Evolutionary conservation across 2,113 vertebrate species (phyloP), one percentile per base, ranked within the genome.

Genomic region (Tursiops truncatus): DNA sequence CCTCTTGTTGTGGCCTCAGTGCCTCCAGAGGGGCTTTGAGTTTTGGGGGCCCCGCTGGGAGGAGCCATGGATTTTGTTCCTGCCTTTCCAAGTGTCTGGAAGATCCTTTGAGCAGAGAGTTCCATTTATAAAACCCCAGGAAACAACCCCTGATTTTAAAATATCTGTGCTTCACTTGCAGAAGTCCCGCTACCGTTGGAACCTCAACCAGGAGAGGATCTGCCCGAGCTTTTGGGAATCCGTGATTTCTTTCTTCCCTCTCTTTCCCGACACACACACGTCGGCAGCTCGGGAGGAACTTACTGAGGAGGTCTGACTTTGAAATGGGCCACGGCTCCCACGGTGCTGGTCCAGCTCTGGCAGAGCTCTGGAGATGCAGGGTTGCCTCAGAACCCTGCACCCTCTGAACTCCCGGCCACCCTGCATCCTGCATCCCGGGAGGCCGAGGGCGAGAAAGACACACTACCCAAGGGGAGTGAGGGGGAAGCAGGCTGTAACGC

Each of bases 401-500:
- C 47, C 67, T 50, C 60, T 0, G 60, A 62, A 62, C 23, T 8
- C 23, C 47, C 3, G 8, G 23, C 12, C 12, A 1, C 31, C 33
- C 38, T 14, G 58, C 3, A 47, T 28, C 58, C 74, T 60, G 28
- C 8, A 1, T 62, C 79, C 28, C 4, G 12, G 21, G 50, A 6
- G 2, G 17, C n/a, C 38, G 3, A n/a, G 33, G 76, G 10, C 0
- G 2, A n/a, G 73, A 14, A 41, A 44, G 25, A 36, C 0, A 25
- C 2, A 1, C 6, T 38, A 13, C 21, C 23, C 10, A 8, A 31
- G 36, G 7, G 44, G 74, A 18, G 28, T 14, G 21, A 10, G 50
- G 26, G 2, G 11, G 50, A 31, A 2, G 62, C 8, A 0, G 4
- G 3, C 25, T 11, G 26, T 0, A 1, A 50, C 3, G 28, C 56